Evolutionary conservation across 35 echinoderm and acorn worm genomes (phyloP).

Genomic region (Lytechinus pictus): DNA sequence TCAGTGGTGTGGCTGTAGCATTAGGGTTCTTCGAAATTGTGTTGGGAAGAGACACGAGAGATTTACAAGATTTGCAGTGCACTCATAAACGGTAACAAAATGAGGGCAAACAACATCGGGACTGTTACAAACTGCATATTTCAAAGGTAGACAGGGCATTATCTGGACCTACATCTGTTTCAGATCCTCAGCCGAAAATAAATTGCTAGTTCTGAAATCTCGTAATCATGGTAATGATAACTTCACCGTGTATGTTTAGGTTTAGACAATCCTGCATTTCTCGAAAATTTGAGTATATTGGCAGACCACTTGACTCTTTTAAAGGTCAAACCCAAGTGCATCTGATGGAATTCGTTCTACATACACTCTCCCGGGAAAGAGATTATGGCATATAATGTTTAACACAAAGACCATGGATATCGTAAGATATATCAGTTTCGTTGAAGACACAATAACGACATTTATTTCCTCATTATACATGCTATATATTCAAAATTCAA

Average conservation of each 20-base stretch:
- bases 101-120: too few relatives aligned
- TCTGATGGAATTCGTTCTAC: background rate
- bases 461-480: too few relatives aligned
- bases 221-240: background rate
- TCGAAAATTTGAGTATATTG: background rate
- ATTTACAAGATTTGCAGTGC: too few relatives aligned
- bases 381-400: too few relatives aligned
- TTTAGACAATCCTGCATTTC: background rate
- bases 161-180: background rate
- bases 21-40: too few relatives aligned
- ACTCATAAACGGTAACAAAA: too few relatives aligned
- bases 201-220: background rate
- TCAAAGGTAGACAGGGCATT: background rate
- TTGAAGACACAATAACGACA: background rate
- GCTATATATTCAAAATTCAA: too few relatives aligned
- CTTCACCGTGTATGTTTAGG: background rate
- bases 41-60: too few relatives aligned
- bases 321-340: background rate
- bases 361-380: background rate
- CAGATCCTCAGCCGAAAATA: background rate
- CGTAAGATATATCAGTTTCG: background rate
- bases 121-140: too few relatives aligned
- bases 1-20: too few relatives aligned
- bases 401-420: background rate
- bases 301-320: background rate